phyloP scores from a whole-genome alignment of 2,888 invertebrate species.

The Nephrocerus scutellatus region DNA sequence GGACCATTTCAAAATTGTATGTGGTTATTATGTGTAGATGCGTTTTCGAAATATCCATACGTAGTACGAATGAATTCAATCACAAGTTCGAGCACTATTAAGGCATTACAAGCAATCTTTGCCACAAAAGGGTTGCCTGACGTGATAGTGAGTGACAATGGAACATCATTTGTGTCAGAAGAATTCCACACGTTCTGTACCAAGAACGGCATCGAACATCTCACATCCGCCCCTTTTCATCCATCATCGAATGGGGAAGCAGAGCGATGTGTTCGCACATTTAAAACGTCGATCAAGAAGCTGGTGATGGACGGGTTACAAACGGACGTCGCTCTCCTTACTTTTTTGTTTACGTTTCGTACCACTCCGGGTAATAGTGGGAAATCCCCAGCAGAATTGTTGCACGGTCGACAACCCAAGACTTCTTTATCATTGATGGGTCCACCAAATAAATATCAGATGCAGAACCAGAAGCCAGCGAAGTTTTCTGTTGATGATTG shows the following conservation, averaged over 20 bases:
- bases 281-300: conserved; percentile 3
- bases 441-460: too few species aligned
- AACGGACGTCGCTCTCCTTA: too few species aligned
- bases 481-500: too few species aligned
- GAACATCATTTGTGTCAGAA: conserved; percentile 21
- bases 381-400: conserved; percentile 9
- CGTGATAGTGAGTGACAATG: conserved; percentile 25
- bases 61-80: conserved; percentile 9
- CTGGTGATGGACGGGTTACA: too few species aligned
- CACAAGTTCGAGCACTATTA: conserved; percentile 9
- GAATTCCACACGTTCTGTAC: conserved; percentile 23
- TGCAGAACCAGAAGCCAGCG: too few species aligned
- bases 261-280: conserved; percentile 20
- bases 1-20: conserved; percentile 10
- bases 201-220: conserved; percentile 22
- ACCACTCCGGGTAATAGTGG: too few species aligned
- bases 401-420: conserved; percentile 9
- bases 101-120: conserved; percentile 21
- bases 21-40: conserved; percentile 13
- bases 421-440: too few species aligned
- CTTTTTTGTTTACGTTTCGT: too few species aligned
- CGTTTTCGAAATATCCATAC: conserved; percentile 10
- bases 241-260: conserved; percentile 24
- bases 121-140: conserved; percentile 23
- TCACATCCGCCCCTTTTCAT: conserved; percentile 22